Evolutionary conservation across 2,113 vertebrate genomes (phyloP).

Genomic region (Gadus macrocephalus): DNA sequence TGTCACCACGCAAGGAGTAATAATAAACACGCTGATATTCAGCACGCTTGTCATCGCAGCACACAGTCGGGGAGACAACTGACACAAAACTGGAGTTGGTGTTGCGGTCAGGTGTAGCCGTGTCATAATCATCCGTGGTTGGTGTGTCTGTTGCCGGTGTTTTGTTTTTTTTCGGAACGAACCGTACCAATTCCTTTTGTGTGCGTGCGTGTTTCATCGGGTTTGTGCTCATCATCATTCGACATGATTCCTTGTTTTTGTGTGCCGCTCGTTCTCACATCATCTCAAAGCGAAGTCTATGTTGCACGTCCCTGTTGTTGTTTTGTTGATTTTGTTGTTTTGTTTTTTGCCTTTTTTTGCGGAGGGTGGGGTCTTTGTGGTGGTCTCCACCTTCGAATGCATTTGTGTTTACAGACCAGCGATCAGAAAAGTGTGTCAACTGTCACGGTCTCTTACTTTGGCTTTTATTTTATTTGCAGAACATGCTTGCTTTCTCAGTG

Average conservation of each 20-base stretch:
- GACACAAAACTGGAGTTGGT: constrained; percentile 59
- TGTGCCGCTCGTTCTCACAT: constrained; percentile 3
- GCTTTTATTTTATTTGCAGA: neutral
- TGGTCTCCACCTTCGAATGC: neutral
- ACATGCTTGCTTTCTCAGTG: neutral
- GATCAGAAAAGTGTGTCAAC: no score
- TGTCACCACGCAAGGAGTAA: no score
- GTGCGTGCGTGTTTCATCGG: constrained; percentile 2
- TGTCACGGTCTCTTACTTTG: neutral
- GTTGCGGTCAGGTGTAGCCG: constrained; percentile 60
- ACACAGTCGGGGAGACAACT: constrained; percentile 28
- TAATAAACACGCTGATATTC: neutral
- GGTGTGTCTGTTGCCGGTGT: constrained; percentile 23
- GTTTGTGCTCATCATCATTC: constrained; percentile 23
- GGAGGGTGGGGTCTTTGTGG: neutral
- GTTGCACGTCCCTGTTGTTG: neutral
- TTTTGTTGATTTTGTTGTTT: neutral
- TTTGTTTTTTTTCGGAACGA: constrained; percentile 1
- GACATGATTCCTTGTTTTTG: constrained; percentile 17
- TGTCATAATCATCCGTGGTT: constrained; percentile 55
- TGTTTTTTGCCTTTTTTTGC: neutral
- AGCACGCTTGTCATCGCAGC: constrained; percentile 10
- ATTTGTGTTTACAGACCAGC: neutral
- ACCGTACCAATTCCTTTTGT: constrained; percentile 15
- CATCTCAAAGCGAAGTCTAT: constrained; percentile 14